A percentile compares a stretch with the other conserved stretches of the same genome.
These are phyloP conservation scores for Caenorhabditis sp. DNA, from an alignment of 2,888 invertebrate genomes.

Conservation along the genomic window DNA sequence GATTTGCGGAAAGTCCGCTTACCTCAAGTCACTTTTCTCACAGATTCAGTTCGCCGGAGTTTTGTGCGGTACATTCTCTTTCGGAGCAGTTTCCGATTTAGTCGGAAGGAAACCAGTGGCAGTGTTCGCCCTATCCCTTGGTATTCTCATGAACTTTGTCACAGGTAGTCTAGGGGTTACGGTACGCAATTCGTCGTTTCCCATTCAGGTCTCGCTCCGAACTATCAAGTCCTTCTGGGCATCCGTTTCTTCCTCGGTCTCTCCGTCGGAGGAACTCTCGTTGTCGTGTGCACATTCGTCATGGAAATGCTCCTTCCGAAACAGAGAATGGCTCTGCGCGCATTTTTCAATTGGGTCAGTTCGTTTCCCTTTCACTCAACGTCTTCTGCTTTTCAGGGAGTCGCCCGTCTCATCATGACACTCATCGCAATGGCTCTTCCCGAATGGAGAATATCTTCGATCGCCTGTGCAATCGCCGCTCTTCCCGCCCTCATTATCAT, in stretches of 20 bases:
- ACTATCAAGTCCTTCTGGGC: slow-evolving; percentile 45
- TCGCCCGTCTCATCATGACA: slow-evolving; percentile 74
- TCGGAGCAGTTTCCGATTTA: slow-evolving; percentile 70
- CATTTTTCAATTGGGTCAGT: slow-evolving; percentile 78
- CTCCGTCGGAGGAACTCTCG: slow-evolving; percentile 73
- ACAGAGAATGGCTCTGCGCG: slow-evolving; percentile 77
- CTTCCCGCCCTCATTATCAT: slow-evolving; percentile 74
- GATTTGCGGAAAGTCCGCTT: slow-evolving; percentile 72
- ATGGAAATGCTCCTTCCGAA: slow-evolving; percentile 78
- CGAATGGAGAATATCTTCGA: slow-evolving; percentile 74
- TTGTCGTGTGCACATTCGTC: slow-evolving; percentile 77
- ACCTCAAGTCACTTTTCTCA: slow-evolving; percentile 68
- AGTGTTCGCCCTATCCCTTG: slow-evolving; percentile 68
- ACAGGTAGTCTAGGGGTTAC: no score
- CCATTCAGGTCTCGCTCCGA: slow-evolving; percentile 50
- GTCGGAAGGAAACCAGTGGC: slow-evolving; percentile 69
- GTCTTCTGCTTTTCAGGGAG: slow-evolving; percentile 57
- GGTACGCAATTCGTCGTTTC: no score
- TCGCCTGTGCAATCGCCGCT: slow-evolving; percentile 74
- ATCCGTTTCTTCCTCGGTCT: slow-evolving; percentile 67
- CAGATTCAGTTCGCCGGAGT: slow-evolving; percentile 73
- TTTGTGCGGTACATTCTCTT: slow-evolving; percentile 71
- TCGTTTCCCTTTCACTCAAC: not conserved
- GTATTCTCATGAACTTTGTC: slow-evolving; percentile 66
- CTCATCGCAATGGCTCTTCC: slow-evolving; percentile 72